Evolutionary conservation across 2,113 vertebrate genomes (phyloP).

Genomic region (Dermatemys mawii): DNA sequence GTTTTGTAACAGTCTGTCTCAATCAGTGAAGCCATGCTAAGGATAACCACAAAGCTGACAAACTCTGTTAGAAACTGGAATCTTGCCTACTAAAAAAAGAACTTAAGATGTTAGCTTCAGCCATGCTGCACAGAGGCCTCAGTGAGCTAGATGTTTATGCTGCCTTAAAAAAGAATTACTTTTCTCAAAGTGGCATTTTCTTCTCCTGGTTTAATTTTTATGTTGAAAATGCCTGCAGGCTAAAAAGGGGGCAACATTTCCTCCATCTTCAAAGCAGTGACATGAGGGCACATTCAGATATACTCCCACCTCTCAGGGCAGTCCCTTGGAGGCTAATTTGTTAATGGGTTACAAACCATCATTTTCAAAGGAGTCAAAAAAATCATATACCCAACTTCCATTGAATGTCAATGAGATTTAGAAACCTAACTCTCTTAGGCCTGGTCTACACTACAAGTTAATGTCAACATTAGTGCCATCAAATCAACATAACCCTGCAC

Average conservation of each 20-base stretch:
- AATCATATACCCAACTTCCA: neutral
- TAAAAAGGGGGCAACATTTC: neutral
- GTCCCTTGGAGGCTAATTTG: neutral
- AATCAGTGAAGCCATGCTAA: neutral
- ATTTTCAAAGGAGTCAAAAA: neutral
- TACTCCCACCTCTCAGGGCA: neutral
- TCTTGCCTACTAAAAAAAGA: neutral
- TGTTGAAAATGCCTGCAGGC: neutral
- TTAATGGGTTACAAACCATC: neutral
- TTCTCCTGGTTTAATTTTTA: neutral
- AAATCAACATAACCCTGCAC: too few relatives aligned
- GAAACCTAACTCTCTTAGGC: neutral
- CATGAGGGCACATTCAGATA: neutral
- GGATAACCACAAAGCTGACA: neutral
- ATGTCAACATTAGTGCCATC: too few relatives aligned
- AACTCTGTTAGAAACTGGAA: neutral
- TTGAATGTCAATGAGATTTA: neutral
- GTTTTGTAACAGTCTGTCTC: neutral
- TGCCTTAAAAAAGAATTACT: neutral
- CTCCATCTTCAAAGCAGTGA: neutral
- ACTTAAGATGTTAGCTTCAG: neutral
- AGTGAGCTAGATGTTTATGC: neutral
- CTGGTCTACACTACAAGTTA: too few relatives aligned
- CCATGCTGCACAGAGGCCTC: neutral
- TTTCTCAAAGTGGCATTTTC: neutral